Conservation (phyloP, 2,888 invertebrate genomes). For the Agonopterix alstromeriana region DNA sequence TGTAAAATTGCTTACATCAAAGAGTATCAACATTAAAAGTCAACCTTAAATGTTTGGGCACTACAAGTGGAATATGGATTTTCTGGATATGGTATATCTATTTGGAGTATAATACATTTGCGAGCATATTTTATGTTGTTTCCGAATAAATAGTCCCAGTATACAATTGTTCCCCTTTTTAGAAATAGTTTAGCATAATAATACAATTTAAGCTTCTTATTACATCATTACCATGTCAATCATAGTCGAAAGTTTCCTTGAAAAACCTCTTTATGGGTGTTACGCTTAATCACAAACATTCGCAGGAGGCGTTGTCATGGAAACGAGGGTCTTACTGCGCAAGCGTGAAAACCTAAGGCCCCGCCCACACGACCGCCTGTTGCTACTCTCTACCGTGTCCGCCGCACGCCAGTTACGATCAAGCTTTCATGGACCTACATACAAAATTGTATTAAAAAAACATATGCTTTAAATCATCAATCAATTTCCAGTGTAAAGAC, state of each 20-base stretch:
- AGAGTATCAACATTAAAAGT: no score
- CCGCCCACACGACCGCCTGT: conserved; percentile 68
- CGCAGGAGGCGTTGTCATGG: conserved; percentile 65
- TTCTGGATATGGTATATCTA: no score
- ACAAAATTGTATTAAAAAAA: conserved; percentile 17
- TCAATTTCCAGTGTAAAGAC: conserved; percentile 15
- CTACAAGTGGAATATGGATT: no score
- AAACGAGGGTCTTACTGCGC: conserved; percentile 54
- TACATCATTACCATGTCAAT: conserved; percentile 38
- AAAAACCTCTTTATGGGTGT: conserved; percentile 31
- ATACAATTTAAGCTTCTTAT: no score
- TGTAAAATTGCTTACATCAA: no score
- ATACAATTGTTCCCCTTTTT: no score
- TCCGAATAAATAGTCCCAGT: no score
- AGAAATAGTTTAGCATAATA: no score
- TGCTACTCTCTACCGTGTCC: conserved; percentile 62
- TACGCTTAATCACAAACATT: conserved; percentile 61
- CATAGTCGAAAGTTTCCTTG: conserved; percentile 43
- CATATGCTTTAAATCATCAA: neutral
- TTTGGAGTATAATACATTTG: no score
- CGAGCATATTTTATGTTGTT: no score
- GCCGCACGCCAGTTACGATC: conserved; percentile 56
- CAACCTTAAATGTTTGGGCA: no score
- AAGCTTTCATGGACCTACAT: conserved; percentile 40
- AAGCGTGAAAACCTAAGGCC: conserved; percentile 43